Percentiles rank a stretch among this genome's conserved stretches.
Conservation (phyloP, 2,888 invertebrate genomes). For the Ceramica pisi region DNA sequence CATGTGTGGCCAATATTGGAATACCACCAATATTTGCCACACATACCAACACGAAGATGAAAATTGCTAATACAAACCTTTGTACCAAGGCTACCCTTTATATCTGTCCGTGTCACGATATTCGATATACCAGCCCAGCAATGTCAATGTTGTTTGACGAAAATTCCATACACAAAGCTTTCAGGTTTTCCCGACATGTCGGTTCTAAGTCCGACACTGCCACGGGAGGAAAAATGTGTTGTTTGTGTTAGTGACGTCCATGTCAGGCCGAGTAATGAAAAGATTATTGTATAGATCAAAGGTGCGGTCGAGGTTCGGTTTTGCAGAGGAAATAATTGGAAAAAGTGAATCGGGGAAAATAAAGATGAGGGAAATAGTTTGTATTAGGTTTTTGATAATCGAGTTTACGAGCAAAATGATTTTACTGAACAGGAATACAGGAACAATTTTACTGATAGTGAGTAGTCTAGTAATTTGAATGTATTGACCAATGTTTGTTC, state of each 20-base stretch:
- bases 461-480: not conserved
- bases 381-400: not conserved
- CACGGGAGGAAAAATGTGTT: conserved; percentile 36
- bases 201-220: conserved; percentile 35
- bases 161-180: conserved; percentile 57
- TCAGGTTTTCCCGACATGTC: conserved; percentile 41
- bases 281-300: not conserved
- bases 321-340: conserved; percentile 1
- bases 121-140: conserved; percentile 35
- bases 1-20: not conserved
- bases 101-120: conserved; percentile 30
- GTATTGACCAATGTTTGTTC: not conserved
- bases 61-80: conserved; percentile 13
- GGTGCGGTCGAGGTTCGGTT: not conserved
- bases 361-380: not conserved
- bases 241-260: conserved; percentile 47
- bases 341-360: not conserved
- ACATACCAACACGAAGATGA: not conserved
- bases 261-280: conserved; percentile 26
- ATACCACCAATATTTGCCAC: conserved; percentile 21
- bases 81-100: conserved; percentile 39
- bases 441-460: no score
- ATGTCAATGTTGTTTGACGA: conserved; percentile 55
- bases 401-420: not conserved
- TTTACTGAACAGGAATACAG: no score